A percentile compares a stretch with the other conserved stretches of the same genome.
Evolutionary conservation across 2,888 invertebrate species (phyloP).

Genomic region (Nymphalis polychloros): DNA sequence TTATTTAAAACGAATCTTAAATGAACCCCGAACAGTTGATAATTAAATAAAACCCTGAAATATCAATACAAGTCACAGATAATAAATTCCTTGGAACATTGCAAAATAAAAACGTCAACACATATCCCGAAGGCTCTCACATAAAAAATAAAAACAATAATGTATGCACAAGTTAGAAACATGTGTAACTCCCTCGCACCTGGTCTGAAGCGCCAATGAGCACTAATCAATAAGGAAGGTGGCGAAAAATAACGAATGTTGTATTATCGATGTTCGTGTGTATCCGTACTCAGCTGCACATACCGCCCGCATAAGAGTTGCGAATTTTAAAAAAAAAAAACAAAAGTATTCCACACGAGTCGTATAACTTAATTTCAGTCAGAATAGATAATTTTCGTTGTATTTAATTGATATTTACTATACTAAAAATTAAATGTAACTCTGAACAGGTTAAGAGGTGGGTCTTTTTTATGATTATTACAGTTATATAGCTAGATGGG

Average conservation of each 20-base stretch:
- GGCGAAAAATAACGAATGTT: constrained; percentile 80
- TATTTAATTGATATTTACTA: no score
- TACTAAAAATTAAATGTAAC: no score
- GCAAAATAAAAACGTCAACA: constrained; percentile 9
- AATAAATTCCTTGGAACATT: not conserved
- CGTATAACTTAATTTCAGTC: no score
- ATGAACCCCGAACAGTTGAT: no score
- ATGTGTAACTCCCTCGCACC: constrained; percentile 29
- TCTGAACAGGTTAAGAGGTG: no score
- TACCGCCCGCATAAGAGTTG: constrained; percentile 21
- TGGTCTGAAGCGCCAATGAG: constrained; percentile 59
- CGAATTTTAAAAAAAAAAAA: not conserved
- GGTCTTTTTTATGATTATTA: no score
- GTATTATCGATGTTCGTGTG: constrained; percentile 73
- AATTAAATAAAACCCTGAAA: not conserved
- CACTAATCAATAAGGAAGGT: constrained; percentile 77
- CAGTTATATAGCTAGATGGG: no score
- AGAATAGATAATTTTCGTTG: no score
- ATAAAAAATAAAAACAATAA: constrained; percentile 3
- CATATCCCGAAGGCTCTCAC: not conserved
- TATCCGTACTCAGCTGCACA: constrained; percentile 54
- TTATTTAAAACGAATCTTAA: no score
- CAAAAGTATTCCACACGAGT: no score
- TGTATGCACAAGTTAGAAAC: constrained; percentile 22
- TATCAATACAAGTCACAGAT: not conserved